Conservation (phyloP, 1,140 invertebrate genomes). For the Lysiphlebus fabarum region DNA sequence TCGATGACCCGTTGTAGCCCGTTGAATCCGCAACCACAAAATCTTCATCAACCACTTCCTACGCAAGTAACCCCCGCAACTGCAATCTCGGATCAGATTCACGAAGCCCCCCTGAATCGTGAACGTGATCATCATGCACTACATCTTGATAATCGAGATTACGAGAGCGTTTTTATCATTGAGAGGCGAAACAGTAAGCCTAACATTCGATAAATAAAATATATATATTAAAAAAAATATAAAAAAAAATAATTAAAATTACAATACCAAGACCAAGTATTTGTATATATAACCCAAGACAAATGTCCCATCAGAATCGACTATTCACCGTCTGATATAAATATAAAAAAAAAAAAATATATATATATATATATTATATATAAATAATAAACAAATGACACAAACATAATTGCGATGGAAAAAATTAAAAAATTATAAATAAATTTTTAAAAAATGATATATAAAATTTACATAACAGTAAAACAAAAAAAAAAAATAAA, state of each 20-base stretch:
- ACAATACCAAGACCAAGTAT: constrained; percentile 35
- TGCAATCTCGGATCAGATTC: constrained; percentile 53
- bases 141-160: constrained; percentile 63
- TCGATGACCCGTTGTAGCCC: constrained; percentile 57
- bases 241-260: constrained; percentile 30
- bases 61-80: constrained; percentile 55
- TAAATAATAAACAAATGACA: constrained; percentile 13
- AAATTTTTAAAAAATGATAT: too few relatives aligned
- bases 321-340: constrained; percentile 32
- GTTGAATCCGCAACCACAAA: constrained; percentile 57
- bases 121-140: constrained; percentile 56
- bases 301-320: constrained; percentile 26
- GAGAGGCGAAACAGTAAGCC: constrained; percentile 68
- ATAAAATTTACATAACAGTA: constrained; percentile 3
- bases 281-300: constrained; percentile 38
- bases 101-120: constrained; percentile 54
- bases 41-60: constrained; percentile 57
- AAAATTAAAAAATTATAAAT: constrained; percentile 9
- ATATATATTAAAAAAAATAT: constrained; percentile 11
- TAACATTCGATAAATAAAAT: constrained; percentile 55
- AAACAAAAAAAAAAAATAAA: not conserved
- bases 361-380: constrained; percentile 2
- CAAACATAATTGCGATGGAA: constrained; percentile 18
- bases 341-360: constrained; percentile 24
- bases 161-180: constrained; percentile 74